Percentiles rank a stretch among this genome's conserved stretches.
Evolutionary conservation across 2,113 vertebrate genomes (phyloP).

Genomic region (Mus spicilegus): DNA sequence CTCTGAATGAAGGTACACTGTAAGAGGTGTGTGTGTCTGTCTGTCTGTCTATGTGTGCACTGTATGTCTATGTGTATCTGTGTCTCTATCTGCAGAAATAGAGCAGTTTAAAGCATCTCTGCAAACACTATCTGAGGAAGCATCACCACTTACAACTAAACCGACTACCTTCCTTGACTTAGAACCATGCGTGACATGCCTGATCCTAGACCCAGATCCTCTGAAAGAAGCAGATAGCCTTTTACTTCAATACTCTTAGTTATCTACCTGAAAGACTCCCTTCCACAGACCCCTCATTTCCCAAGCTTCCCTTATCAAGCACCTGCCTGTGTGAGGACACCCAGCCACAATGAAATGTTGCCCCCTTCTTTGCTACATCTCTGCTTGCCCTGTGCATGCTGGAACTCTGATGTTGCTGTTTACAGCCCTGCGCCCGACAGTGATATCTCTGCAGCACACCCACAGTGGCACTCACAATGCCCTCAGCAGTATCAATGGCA

Average conservation of each 20-base stretch:
- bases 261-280: background rate
- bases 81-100: background rate
- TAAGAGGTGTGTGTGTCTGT: background rate
- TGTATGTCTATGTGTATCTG: background rate
- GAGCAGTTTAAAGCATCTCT: background rate
- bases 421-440: background rate
- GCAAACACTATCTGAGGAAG: background rate
- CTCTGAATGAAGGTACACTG: background rate
- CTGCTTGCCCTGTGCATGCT: accelerated
- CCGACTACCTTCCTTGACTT: background rate
- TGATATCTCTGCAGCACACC: background rate
- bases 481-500: background rate
- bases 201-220: background rate
- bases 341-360: accelerated
- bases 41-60: background rate
- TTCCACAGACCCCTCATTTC: accelerated
- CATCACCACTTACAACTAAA: background rate
- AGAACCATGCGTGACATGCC: too few species aligned
- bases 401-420: accelerated
- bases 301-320: too few species aligned
- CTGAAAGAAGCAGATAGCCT: background rate
- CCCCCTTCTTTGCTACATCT: accelerated
- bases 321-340: background rate
- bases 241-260: background rate
- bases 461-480: background rate